Evolutionary conservation across 2,888 invertebrate species (phyloP), one percentile per base, ranked within the genome.

Genomic region (Ophion ventricosus): DNA sequence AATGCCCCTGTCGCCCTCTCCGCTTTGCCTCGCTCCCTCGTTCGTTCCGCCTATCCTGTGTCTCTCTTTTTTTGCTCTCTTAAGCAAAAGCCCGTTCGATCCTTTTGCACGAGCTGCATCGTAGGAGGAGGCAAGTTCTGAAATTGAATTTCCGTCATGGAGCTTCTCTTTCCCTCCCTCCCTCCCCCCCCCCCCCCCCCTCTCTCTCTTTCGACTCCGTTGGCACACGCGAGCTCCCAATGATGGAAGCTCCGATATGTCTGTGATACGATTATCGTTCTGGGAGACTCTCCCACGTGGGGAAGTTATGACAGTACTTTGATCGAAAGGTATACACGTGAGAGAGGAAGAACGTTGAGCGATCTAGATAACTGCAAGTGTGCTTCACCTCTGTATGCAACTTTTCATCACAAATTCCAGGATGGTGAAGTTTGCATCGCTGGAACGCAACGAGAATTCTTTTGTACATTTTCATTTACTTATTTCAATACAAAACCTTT

Each of bases 261-360:
- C 81, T 72, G 79, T 82, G 82, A 84, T 84, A 74, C 79, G 78
- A 84, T 84, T 84, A 84, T 84, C 84, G 82, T 75, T 82, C 64
- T 35, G 14, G 74, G 29, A 49, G 43, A 67, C 69, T 67, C 63
- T 40, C 69, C 56, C 61, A 54, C 73, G 72, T 43, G 79, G 43
- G 20, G 35, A 57, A 63, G 57, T 35, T 69, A 77, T 82, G 20
- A 78, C 66, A 61, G 73, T 70, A 70, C 78, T 81, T 66, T 26
- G 70, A 81, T 75, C 23, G 72, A 67, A 81, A 84, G 74, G 63
- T 73, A 49, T 54, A 63, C 35, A 66, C 57, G 59, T 43, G 49
- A 61, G 49, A 73, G 11, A 26, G 14, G 23, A 57, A 26, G 43
- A 59, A 20, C 49, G 17, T 35, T 59, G 70, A 35, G 20, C 35